A percentile compares a stretch with the other conserved stretches of the same genome.
These are phyloP conservation scores for Omphaloscelis lunosa DNA, from an alignment of 2,888 invertebrate genomes.

Conservation along the genomic window DNA sequence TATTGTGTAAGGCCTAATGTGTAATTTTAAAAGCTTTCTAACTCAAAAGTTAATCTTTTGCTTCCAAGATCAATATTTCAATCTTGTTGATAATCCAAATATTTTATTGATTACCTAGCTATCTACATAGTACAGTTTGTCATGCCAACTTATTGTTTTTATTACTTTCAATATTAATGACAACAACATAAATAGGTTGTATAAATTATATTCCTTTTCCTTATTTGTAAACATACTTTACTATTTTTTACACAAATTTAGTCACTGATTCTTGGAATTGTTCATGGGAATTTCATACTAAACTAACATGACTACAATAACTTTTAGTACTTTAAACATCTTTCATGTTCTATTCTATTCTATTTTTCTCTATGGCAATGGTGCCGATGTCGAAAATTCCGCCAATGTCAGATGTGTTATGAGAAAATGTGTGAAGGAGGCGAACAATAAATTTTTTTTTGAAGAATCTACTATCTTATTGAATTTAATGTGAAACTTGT, in stretches of 20 bases:
- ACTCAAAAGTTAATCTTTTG: not conserved
- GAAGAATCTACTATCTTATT: too few relatives aligned
- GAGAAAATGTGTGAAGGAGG: too few relatives aligned
- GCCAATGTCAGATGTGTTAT: too few relatives aligned
- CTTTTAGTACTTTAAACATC: not conserved
- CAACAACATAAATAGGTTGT: not conserved
- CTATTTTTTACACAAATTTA: slow-evolving; percentile 13
- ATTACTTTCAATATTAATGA: not conserved
- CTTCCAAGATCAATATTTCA: not conserved
- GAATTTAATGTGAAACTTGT: too few relatives aligned
- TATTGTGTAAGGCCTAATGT: slow-evolving; percentile 39
- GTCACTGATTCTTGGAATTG: slow-evolving; percentile 17
- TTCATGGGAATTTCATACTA: not conserved
- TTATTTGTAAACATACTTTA: not conserved
- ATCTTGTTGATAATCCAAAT: not conserved
- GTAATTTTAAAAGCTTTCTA: slow-evolving; percentile 43
- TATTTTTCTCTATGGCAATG: too few relatives aligned
- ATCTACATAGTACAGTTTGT: not conserved
- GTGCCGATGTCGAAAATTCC: too few relatives aligned
- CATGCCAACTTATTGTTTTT: slow-evolving; percentile 18
- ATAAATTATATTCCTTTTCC: slow-evolving; percentile 22
- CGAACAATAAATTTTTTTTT: too few relatives aligned
- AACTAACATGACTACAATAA: not conserved
- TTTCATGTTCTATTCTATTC: too few relatives aligned
- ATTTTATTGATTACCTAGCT: slow-evolving; percentile 11